Evolutionary conservation across 2,888 invertebrate genomes (phyloP).

Genomic region (Scaptodrosophila latifasciaeformis): DNA sequence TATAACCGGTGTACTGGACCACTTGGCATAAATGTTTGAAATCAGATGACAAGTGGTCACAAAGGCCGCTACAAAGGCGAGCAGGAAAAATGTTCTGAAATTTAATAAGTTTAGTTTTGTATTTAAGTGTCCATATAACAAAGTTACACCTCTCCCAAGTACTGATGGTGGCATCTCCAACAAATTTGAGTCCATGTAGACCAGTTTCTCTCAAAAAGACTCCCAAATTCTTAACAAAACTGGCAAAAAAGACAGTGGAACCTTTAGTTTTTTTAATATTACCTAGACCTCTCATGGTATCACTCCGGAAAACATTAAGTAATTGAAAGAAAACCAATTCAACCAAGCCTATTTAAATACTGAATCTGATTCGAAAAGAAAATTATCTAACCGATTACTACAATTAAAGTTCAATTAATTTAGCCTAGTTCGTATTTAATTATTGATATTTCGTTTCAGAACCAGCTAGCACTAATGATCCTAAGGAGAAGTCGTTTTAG

Average conservation of each 20-base stretch:
- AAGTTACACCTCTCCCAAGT: constrained; percentile 60
- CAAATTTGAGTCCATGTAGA: constrained; percentile 64
- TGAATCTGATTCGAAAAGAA: no score
- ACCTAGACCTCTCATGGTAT: no score
- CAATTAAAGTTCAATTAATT: no score
- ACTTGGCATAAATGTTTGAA: constrained; percentile 82
- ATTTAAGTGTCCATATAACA: background rate
- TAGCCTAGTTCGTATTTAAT: no score
- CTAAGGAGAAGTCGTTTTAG: no score
- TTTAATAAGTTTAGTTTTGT: background rate
- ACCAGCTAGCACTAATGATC: no score
- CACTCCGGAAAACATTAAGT: no score
- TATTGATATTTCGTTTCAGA: no score
- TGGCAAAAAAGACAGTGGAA: constrained; percentile 9
- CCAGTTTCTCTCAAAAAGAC: constrained; percentile 58
- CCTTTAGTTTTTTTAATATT: no score
- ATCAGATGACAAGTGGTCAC: constrained; percentile 78
- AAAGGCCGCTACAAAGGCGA: constrained; percentile 81
- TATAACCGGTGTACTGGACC: constrained; percentile 84
- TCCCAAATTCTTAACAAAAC: constrained; percentile 40
- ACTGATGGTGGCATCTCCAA: constrained; percentile 49
- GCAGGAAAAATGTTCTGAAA: constrained; percentile 82
- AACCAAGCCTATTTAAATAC: no score
- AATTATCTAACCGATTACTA: no score
- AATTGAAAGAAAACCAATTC: no score